These are phyloP conservation scores for Eucriotettix oculatus DNA, from an alignment of 2,888 invertebrate genomes.

Conservation along the genomic window DNA sequence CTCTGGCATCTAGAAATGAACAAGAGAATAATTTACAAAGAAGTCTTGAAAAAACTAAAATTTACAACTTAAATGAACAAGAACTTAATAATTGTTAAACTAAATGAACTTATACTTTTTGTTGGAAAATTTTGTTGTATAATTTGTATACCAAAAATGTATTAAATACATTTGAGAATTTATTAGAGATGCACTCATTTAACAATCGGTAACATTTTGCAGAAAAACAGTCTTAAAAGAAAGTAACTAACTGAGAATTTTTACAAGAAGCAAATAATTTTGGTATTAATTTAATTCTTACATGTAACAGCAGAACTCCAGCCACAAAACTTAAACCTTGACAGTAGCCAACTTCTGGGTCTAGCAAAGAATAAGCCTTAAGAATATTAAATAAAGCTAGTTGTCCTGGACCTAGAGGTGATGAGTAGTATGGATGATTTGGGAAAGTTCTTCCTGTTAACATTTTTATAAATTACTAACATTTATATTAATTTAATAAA, in stretches of 20 bases:
- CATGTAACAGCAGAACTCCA: conserved; percentile 81
- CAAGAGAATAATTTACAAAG: neutral
- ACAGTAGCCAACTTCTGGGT: conserved; percentile 90
- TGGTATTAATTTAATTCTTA: conserved; percentile 31
- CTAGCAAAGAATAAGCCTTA: conserved; percentile 88
- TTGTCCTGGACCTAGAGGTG: conserved; percentile 84
- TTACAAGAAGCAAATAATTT: too few species aligned
- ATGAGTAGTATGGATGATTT: conserved; percentile 82
- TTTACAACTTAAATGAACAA: too few species aligned
- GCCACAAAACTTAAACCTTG: conserved; percentile 94
- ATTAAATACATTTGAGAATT: too few species aligned
- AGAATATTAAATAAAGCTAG: conserved; percentile 83
- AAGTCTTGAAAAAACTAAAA: too few species aligned
- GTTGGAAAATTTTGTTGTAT: too few species aligned
- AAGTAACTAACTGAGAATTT: too few species aligned
- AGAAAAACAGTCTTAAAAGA: too few species aligned
- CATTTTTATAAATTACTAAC: neutral
- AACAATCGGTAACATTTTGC: too few species aligned
- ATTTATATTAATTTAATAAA: neutral
- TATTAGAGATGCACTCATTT: too few species aligned
- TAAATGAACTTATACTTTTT: too few species aligned
- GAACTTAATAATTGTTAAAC: too few species aligned
- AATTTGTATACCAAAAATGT: too few species aligned
- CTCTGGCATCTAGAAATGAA: conserved; percentile 67
- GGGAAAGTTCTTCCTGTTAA: conserved; percentile 72